Percentiles rank a stretch among this genome's conserved stretches.
Conservation (phyloP, 2,888 invertebrate species). For the Pachymerium ferrugineum region DNA sequence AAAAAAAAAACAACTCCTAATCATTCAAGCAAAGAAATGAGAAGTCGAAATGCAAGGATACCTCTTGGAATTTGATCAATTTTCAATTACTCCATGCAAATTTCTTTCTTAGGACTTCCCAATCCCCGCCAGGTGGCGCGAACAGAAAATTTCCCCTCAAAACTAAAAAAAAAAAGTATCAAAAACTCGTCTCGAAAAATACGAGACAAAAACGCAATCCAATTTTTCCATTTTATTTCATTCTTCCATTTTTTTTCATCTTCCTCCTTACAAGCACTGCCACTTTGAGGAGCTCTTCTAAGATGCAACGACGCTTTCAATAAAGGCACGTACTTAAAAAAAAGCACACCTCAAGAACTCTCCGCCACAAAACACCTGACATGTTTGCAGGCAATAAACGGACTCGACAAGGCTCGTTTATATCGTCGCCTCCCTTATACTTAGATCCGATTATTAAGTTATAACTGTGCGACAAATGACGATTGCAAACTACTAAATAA, state of each 20-base stretch:
- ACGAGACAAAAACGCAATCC: no score
- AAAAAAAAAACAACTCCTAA: background rate
- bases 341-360: no score
- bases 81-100: slow-evolving; percentile 10
- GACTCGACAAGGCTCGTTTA: slow-evolving; percentile 4
- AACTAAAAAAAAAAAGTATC: no score
- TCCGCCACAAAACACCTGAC: slow-evolving; percentile 2
- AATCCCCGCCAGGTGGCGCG: slow-evolving; percentile 7
- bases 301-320: no score
- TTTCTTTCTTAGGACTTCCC: background rate
- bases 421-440: background rate
- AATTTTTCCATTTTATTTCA: no score
- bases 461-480: background rate
- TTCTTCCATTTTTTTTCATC: no score
- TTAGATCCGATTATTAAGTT: background rate
- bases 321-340: no score
- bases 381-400: background rate
- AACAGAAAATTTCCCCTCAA: background rate
- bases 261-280: no score
- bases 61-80: slow-evolving; percentile 8
- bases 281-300: no score
- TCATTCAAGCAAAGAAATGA: slow-evolving; percentile 9
- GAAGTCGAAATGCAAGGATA: background rate
- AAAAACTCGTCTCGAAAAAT: no score
- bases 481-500: background rate